Conservation (phyloP, 1,140 invertebrate genomes). For the Calliopsis andreniformis region DNA sequence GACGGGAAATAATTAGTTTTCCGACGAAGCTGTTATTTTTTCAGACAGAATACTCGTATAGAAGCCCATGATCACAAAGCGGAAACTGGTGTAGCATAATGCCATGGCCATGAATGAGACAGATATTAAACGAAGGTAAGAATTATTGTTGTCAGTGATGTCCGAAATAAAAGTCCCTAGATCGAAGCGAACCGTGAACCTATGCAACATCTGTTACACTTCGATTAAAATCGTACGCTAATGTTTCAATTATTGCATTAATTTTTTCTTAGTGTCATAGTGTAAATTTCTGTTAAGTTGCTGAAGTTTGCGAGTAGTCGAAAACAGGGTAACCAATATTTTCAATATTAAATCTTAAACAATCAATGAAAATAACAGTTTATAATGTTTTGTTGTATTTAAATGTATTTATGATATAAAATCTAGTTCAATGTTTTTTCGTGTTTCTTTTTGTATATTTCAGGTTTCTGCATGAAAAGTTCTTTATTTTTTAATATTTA, state of each 20-base stretch:
- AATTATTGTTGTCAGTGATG: constrained; percentile 28
- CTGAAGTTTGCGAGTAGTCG: background rate
- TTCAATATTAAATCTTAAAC: no score
- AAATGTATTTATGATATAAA: no score
- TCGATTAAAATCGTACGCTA: background rate
- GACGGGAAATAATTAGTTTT: constrained; percentile 6
- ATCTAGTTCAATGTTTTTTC: no score
- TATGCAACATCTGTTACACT: background rate
- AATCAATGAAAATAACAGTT: no score
- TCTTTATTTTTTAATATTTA: no score
- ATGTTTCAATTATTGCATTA: background rate
- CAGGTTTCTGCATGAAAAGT: no score
- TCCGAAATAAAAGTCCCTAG: constrained; percentile 9
- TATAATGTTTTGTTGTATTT: no score
- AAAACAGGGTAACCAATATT: background rate
- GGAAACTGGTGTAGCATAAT: constrained; percentile 22
- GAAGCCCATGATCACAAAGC: constrained; percentile 25
- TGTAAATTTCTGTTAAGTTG: background rate
- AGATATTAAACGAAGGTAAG: constrained; percentile 33
- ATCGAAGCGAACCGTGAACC: no score
- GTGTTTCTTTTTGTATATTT: no score
- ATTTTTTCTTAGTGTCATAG: no score
- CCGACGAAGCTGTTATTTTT: constrained; percentile 16
- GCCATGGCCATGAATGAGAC: constrained; percentile 29
- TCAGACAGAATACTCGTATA: background rate